Evolutionary conservation across 2,797 vertebrate genomes (phyloP).

Genomic region (Harpagifer antarcticus): DNA sequence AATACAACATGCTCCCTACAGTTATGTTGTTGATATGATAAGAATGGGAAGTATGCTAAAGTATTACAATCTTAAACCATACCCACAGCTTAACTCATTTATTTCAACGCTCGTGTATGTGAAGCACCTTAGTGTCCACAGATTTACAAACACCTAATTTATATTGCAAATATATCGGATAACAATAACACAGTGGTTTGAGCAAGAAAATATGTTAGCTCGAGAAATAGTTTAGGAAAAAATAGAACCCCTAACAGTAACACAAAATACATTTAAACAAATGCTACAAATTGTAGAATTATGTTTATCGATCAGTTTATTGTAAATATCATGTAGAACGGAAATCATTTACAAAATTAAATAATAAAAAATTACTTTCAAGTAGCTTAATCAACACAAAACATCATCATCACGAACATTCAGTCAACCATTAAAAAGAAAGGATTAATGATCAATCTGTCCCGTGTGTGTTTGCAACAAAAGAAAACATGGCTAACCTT

Average conservation of each 20-base stretch:
- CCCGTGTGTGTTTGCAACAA: too few relatives aligned
- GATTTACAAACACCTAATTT: neutral
- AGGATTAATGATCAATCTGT: too few relatives aligned
- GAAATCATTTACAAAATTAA: slow-evolving; percentile 5
- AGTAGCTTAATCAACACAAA: neutral
- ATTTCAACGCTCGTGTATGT: too few relatives aligned
- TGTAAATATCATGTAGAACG: too few relatives aligned
- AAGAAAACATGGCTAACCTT: too few relatives aligned
- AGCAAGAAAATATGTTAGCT: too few relatives aligned
- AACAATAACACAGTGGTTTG: too few relatives aligned
- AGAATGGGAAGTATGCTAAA: neutral
- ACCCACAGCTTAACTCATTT: neutral
- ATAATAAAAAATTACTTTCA: neutral
- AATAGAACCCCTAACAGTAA: neutral
- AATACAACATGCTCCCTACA: neutral
- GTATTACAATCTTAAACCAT: neutral
- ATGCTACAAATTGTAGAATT: neutral
- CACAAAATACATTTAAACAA: neutral
- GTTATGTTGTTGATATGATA: neutral
- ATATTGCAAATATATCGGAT: neutral
- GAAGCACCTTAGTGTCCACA: neutral
- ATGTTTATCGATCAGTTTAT: too few relatives aligned
- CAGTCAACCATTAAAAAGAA: too few relatives aligned
- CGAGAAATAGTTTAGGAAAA: too few relatives aligned
- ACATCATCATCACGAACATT: too few relatives aligned